Evolutionary conservation across 2,888 invertebrate species (phyloP), one percentile per base, ranked within the genome.

Genomic region (Hemistola chrysoprasaria): DNA sequence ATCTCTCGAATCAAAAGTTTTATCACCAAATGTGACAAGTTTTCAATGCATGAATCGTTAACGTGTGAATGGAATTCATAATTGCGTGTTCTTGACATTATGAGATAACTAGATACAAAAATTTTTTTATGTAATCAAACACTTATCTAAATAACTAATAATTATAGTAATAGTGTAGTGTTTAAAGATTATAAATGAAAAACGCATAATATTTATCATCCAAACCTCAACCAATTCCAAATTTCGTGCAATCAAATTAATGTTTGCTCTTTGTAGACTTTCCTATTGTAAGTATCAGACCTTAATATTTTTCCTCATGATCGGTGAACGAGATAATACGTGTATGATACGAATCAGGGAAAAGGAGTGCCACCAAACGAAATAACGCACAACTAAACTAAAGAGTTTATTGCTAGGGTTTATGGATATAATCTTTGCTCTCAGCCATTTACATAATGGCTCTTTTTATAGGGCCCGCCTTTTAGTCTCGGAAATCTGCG

Each of bases 1-100:
- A 33, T 42, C 29, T 31, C 27, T 20, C 11, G 10, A 37, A 40
- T 30, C 27, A 20, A 39, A 40, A 45, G 43, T 44, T 44, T 44
- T 11, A 8, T 26, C 8, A 7, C 25, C 27, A 22, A 28, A 27
- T 16, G 24, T 30, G 28, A 9, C 7, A 9, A 20, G 2, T 21
- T 29, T 28, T 20, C n/a, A n/a, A n/a, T n/a, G n/a, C n/a, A n/a
- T n/a, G n/a, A n/a, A n/a, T n/a, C n/a, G n/a, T n/a, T 11, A 27
- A 41, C 8, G 0, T 22, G 29, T 26, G 16, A 16, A 16, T 4
- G 16, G n/a, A n/a, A n/a, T n/a, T n/a, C n/a, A n/a, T 16, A 16
- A 16, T 3, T 16, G 16, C 4, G 16, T 4, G 16, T 16, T 16
- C 3, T 16, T 16, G 16, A 16, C 16, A n/a, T n/a, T n/a, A n/a